Conservation (phyloP, 2,113 vertebrate genomes). For the Mungos mungo region DNA sequence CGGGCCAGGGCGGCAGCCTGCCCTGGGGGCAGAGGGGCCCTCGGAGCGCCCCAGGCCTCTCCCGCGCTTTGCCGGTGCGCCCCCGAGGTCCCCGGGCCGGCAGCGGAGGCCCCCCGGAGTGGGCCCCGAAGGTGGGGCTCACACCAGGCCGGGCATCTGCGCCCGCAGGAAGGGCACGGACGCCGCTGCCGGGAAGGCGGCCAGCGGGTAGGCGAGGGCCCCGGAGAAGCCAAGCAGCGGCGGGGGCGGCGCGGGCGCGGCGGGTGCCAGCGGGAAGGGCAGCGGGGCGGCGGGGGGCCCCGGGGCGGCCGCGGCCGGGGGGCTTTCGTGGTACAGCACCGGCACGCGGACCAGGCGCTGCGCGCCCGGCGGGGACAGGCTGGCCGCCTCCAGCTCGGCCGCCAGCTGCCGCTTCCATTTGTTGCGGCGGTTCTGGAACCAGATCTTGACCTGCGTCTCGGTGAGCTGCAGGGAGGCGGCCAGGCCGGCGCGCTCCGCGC, state of each 20-base stretch:
- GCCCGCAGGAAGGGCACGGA: constrained; percentile 91
- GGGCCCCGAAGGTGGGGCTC: constrained; percentile 60
- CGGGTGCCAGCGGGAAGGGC: constrained; percentile 87
- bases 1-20: fast-evolving
- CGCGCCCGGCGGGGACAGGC: constrained; percentile 85
- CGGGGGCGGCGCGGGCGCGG: constrained; percentile 86
- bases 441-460: constrained; percentile 95
- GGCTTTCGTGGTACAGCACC: constrained; percentile 93
- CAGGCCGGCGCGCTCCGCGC: constrained; percentile 90
- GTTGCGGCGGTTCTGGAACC: constrained; percentile 94
- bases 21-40: neutral
- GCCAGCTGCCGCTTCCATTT: constrained; percentile 95
- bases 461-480: constrained; percentile 91
- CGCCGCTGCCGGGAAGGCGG: constrained; percentile 87
- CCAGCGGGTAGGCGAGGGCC: constrained; percentile 89
- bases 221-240: constrained; percentile 87
- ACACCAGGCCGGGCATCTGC: constrained; percentile 94
- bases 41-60: fast-evolving
- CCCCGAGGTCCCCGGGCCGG: neutral
- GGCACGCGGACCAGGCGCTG: constrained; percentile 94
- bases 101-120: neutral
- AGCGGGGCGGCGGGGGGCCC: constrained; percentile 71
- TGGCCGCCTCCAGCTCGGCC: constrained; percentile 92
- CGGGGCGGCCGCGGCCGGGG: constrained; percentile 79
- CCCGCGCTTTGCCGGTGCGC: neutral